These are phyloP conservation scores for Campaea margaritaria DNA, from an alignment of 2,888 invertebrate species.

Conservation along the genomic window DNA sequence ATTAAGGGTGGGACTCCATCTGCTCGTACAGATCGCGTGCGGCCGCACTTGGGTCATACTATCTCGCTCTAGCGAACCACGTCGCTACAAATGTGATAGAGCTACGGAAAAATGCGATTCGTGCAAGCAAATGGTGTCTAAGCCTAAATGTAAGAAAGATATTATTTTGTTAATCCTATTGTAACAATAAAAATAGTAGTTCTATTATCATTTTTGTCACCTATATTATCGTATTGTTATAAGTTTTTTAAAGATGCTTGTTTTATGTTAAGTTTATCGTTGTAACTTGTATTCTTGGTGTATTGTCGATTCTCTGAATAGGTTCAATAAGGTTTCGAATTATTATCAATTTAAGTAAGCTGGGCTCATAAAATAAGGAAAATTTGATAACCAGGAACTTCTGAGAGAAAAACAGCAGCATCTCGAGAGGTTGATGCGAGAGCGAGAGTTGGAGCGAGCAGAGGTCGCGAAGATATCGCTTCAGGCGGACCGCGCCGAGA, in stretches of 20 bases:
- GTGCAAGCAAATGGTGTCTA: no score
- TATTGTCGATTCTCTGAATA: constrained; percentile 16
- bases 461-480: constrained; percentile 94
- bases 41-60: no score
- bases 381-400: constrained; percentile 87
- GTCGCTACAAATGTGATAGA: no score
- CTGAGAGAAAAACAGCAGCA: constrained; percentile 97
- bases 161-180: no score
- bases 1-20: no score
- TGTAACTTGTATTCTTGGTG: constrained; percentile 13
- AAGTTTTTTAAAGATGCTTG: not conserved
- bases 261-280: not conserved
- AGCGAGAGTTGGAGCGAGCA: constrained; percentile 95
- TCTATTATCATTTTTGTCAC: not conserved
- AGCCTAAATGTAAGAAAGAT: no score
- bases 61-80: no score
- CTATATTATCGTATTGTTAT: not conserved
- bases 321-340: no score
- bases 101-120: no score
- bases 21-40: no score
- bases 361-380: not conserved
- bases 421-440: constrained; percentile 95
- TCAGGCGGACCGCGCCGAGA: constrained; percentile 92
- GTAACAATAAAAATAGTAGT: no score
- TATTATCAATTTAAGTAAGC: no score